Evolutionary conservation across 2,797 vertebrate genomes (phyloP), one percentile per base, ranked within the genome.

Genomic region (Labeo calbasu): DNA sequence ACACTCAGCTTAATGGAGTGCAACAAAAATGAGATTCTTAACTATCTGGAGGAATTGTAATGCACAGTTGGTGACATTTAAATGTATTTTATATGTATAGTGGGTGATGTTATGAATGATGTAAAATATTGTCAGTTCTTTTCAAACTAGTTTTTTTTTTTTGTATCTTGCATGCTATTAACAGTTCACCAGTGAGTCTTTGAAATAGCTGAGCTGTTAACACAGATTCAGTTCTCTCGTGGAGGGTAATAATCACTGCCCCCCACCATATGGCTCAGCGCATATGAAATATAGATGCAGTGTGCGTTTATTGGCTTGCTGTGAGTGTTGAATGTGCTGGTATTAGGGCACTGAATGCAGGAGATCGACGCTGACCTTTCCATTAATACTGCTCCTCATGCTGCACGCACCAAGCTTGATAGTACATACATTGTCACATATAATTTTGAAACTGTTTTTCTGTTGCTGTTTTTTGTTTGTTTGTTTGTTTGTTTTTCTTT

Each of bases 301-400:
- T 61, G 21, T 84, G 51, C 68, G 59, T 77, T 79, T 70, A 50
- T 11, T 40, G 43, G 32, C 57, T 59, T 50, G 61, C 48, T 50
- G 23, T 76, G 66, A 69, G 43, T 36, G 61, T 68, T 46, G 51
- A 77, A 48, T 76, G 53, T 81, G 57, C 66, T 71, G 77, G 25
- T 79, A 46, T 78, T 50, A 77, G 28, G 14, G 13, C 40, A 50
- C 57, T 86, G 57, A 75, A 76, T 40, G 32, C 51, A 81, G 53
- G 53, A 73, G 79, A 81, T 84, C 79, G 79, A 14, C 3, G 4
- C 32, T 86, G 86, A 88, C 86, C 83, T 87, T 89, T 85, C 46
- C 43, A 81, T 53, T 78, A 81, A 82, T 84, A 81, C 57, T 84
- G 19, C 73, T 69, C 78, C 81, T 84, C 48, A 17, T 46, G 81